Base-by-base conservation (phyloP, 1,140 invertebrate species). In the Idris sp. region DNA sequence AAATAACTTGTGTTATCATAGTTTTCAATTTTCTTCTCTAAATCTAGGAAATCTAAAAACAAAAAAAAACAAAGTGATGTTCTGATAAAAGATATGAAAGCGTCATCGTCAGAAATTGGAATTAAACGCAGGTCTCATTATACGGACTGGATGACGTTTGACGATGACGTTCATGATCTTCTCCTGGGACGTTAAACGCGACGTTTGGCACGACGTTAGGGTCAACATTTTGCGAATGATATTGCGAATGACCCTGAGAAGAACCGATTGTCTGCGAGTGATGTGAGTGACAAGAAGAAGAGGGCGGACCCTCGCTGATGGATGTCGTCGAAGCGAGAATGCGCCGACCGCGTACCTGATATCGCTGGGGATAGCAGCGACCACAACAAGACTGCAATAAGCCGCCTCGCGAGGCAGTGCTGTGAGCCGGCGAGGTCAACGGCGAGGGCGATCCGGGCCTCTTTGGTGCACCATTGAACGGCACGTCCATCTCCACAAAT, bases 401-500 rank as follows among this genome's bases (percentile, higher is more conserved):
- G 15, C 93, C 93, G 61, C 92, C 91, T 46, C 91, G 89, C 59
- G 92, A 93, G 74, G 91, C 91, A 46, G 92, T 91, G 71, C 93
- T 94, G 90, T 96, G 94, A 71, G 94, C 93, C 19, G 95, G 95
- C 76, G 95, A 95, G 22, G 95, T 93, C 77, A 96, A 89, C 1
- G 94, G 94, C 18, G 94, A 95, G 22, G 94, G 94, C 13, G 94
- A 95, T 16, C 91, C 95, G 2, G 95, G 95, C 81, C 96, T 90
- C 87, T 96, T 98, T 79, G 95, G 90, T 87, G 96, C 91, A 2
- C 95, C 96, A 85, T 98, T 98, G 88, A 91, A 97, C 7, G 96
- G 95, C 82, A 96, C 93, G 81, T 98, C 97, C 90, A 98, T 92
- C 88, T 98, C 97, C 58, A 98, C 94, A 88, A 98, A 98, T 88